Percentiles rank a stretch among this genome's conserved stretches.
These are phyloP conservation scores for Lampris megalopsis DNA, from an alignment of 2,113 vertebrate species.

Conservation along the genomic window DNA sequence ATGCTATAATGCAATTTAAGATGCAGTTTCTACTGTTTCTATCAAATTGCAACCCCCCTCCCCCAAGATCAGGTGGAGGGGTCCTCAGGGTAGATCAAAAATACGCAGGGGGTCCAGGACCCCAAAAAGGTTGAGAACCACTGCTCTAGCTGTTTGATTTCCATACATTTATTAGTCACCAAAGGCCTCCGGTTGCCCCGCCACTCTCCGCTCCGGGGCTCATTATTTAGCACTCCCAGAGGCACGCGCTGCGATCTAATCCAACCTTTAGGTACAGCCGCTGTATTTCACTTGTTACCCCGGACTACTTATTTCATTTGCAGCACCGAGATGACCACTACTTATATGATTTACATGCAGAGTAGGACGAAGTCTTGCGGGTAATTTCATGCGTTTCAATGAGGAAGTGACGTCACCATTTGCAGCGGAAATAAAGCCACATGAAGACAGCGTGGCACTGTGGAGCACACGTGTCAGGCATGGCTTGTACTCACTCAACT, in stretches of 20 bases:
- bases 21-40: no score
- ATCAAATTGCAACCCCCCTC: no score
- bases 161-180: conserved; percentile 28
- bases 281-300: neutral
- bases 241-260: conserved; percentile 25
- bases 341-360: conserved; percentile 28
- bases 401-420: neutral
- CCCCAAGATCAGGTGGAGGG: no score
- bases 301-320: conserved; percentile 13
- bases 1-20: no score
- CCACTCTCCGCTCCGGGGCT: neutral
- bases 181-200: neutral
- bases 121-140: no score
- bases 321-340: conserved; percentile 1
- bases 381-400: neutral
- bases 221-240: conserved; percentile 28
- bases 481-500: no score
- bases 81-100: no score
- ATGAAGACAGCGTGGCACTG: no score
- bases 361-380: conserved; percentile 12
- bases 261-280: neutral
- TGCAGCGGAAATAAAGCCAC: conserved; percentile 4
- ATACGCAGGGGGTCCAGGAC: no score
- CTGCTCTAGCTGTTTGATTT: conserved; percentile 33
- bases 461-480: no score